A percentile compares a stretch with the other conserved stretches of the same genome.
phyloP scores from a whole-genome alignment of 1,140 invertebrate genomes.

The Nasonia longicornis region DNA sequence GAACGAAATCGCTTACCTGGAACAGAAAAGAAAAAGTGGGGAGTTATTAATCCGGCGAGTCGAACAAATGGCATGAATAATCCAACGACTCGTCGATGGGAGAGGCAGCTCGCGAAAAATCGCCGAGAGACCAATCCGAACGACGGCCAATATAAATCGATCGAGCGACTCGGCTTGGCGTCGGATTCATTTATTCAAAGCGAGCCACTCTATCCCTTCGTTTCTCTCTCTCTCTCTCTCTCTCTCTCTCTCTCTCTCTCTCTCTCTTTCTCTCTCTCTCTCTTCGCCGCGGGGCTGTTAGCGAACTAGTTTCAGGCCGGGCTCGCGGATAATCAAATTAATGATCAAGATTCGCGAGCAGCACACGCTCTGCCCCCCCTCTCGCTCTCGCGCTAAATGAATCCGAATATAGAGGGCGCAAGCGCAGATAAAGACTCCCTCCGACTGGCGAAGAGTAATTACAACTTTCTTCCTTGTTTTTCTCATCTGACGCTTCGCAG shows the following conservation, averaged over 20 bases:
- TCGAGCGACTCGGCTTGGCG: not conserved
- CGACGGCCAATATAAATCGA: not conserved
- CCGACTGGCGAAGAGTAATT: slow-evolving; percentile 6
- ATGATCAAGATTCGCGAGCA: slow-evolving; percentile 23
- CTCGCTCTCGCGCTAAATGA: not conserved
- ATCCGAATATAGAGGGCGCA: not conserved
- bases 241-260: too few species aligned
- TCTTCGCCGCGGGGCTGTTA: not conserved
- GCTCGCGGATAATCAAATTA: slow-evolving; percentile 18
- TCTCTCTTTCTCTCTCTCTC: not conserved
- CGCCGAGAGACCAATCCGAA: not conserved
- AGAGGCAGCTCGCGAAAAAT: not conserved
- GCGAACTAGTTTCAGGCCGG: slow-evolving; percentile 10
- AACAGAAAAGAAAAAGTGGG: not conserved
- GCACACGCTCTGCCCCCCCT: not conserved
- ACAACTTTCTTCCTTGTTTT: slow-evolving; percentile 8
- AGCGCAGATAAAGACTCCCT: not conserved
- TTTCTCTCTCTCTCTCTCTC: not conserved
- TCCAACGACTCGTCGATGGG: not conserved
- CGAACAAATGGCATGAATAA: not conserved
- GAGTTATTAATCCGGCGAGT: not conserved
- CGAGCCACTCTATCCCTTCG: not conserved
- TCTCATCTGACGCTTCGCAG: not conserved
- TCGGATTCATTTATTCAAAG: slow-evolving; percentile 8
- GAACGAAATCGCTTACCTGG: not conserved